These are phyloP conservation scores for Brachionus paranguensis DNA, from an alignment of 1,140 invertebrate species.

Conservation along the genomic window DNA sequence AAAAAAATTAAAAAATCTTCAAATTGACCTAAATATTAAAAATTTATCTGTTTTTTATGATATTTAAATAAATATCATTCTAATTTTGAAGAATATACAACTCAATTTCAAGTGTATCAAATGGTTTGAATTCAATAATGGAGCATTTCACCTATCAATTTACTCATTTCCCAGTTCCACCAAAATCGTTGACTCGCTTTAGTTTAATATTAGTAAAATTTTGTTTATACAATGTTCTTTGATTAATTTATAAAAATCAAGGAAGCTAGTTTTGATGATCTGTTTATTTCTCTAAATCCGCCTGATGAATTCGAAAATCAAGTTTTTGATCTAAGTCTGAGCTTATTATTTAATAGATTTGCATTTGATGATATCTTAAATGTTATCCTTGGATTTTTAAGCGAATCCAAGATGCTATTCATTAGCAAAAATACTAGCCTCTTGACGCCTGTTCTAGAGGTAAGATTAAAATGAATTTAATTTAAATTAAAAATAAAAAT, in stretches of 20 bases:
- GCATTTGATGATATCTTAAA: background rate
- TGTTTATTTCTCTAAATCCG: background rate
- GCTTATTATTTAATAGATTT: background rate
- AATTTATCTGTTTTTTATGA: too few species aligned
- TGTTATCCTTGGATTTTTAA: background rate
- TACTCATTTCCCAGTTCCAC: background rate
- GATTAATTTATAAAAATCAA: background rate
- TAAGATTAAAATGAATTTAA: background rate
- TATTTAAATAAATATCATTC: too few species aligned
- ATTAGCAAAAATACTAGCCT: background rate
- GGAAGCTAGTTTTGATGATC: background rate
- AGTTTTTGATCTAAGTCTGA: constrained; percentile 23
- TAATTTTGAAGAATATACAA: background rate
- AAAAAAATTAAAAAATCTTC: too few species aligned
- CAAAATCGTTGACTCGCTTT: background rate
- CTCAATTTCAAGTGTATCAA: background rate
- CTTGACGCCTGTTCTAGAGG: constrained; percentile 12
- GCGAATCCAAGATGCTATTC: constrained; percentile 21
- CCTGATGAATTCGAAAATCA: background rate
- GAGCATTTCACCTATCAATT: background rate
- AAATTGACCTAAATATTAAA: too few species aligned
- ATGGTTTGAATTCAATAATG: background rate
- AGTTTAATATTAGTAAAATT: background rate
- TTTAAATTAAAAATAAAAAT: background rate
- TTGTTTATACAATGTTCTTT: background rate